These are phyloP conservation scores for Pterostichus madidus DNA, from an alignment of 2,888 invertebrate genomes.

Conservation along the genomic window DNA sequence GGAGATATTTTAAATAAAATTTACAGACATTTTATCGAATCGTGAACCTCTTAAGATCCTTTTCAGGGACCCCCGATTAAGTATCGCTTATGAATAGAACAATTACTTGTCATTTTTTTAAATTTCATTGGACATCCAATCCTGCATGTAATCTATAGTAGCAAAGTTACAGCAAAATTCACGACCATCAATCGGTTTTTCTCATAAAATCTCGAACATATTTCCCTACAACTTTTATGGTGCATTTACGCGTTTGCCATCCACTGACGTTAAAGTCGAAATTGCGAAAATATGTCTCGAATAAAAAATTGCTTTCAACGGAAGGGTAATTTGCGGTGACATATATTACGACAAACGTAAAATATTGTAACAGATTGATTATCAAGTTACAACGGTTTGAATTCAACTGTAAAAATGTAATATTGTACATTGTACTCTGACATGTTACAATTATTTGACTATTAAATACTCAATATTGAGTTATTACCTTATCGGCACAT, in stretches of 20 bases:
- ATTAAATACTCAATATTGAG: no score
- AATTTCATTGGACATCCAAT: no score
- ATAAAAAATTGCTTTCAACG: slow-evolving; percentile 43
- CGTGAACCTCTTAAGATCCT: no score
- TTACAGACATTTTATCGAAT: no score
- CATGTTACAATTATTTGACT: slow-evolving; percentile 6
- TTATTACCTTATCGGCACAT: no score
- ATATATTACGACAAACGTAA: slow-evolving; percentile 21
- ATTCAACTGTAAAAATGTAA: not conserved
- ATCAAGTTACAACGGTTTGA: not conserved
- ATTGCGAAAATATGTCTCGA: slow-evolving; percentile 44
- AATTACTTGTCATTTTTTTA: no score
- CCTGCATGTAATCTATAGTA: not conserved
- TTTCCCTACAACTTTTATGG: slow-evolving; percentile 32
- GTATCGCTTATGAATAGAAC: no score
- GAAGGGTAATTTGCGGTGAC: slow-evolving; percentile 16
- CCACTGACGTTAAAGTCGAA: slow-evolving; percentile 33
- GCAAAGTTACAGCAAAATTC: not conserved
- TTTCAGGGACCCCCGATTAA: no score
- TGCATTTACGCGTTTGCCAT: slow-evolving; percentile 28
- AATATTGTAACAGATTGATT: slow-evolving; percentile 26
- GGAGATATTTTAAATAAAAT: no score
- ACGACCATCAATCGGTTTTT: slow-evolving; percentile 2
- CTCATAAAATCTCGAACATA: slow-evolving; percentile 27
- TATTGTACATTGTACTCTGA: not conserved